A percentile compares a stretch with the other conserved stretches of the same genome.
phyloP scores from a whole-genome alignment of 2,113 vertebrate species.

The Ivindomyrus marchei region DNA sequence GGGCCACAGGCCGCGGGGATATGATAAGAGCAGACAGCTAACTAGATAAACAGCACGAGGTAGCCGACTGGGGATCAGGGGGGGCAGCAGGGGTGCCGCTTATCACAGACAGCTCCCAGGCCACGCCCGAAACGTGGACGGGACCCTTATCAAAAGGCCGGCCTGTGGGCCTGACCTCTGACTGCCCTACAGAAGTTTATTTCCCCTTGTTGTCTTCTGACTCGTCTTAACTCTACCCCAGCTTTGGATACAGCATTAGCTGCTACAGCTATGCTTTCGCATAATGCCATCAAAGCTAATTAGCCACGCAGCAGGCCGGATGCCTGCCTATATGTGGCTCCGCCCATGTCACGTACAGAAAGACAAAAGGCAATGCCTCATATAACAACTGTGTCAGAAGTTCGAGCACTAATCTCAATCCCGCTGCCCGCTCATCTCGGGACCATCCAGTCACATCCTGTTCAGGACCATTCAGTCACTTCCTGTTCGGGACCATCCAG shows the following conservation, averaged over 20 bases:
- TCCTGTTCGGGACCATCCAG: neutral
- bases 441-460: neutral
- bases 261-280: neutral
- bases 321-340: neutral
- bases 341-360: neutral
- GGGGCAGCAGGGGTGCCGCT: neutral
- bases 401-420: neutral
- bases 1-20: constrained; percentile 7
- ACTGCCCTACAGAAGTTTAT: neutral
- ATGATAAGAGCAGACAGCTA: constrained; percentile 32
- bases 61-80: neutral
- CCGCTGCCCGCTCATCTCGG: neutral
- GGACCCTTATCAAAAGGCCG: neutral
- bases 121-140: neutral
- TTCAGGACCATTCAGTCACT: neutral
- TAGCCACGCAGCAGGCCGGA: neutral
- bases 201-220: neutral
- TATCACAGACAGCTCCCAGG: neutral
- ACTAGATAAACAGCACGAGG: constrained; percentile 29
- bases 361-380: neutral
- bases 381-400: neutral
- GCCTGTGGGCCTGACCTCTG: neutral
- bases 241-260: neutral
- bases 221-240: neutral
- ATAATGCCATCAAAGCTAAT: neutral